Evolutionary conservation across 2,888 invertebrate species (phyloP).

Genomic region (Notodonta ziczac): DNA sequence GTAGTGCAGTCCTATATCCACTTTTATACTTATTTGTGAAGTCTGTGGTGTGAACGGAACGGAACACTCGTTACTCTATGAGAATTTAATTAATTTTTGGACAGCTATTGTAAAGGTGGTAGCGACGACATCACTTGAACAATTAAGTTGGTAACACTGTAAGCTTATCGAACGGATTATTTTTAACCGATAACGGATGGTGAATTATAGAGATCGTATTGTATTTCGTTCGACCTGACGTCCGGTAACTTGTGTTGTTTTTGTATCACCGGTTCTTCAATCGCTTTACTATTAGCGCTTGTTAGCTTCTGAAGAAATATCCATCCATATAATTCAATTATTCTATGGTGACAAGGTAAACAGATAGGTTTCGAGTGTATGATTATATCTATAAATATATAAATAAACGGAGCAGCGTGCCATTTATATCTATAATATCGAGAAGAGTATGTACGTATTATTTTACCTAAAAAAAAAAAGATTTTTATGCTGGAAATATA

Average conservation of each 20-base stretch:
- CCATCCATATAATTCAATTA: conserved; percentile 84
- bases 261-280: conserved; percentile 30
- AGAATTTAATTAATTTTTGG: too few species aligned
- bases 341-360: conserved; percentile 83
- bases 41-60: too few species aligned
- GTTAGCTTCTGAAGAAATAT: conserved; percentile 78
- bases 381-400: conserved; percentile 65
- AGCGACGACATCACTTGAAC: too few species aligned
- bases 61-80: too few species aligned
- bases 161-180: too few species aligned
- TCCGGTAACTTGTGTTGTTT: conserved; percentile 3
- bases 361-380: conserved; percentile 75
- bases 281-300: conserved; percentile 66
- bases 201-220: too few species aligned
- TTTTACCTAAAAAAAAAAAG: conserved; percentile 53
- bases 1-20: too few species aligned
- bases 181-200: too few species aligned
- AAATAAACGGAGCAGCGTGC: conserved; percentile 77
- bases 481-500: conserved; percentile 81
- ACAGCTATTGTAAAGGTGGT: too few species aligned
- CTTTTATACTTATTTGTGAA: too few species aligned
- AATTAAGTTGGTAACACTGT: too few species aligned
- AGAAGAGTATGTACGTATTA: conserved; percentile 75
- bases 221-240: neutral
- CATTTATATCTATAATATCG: conserved; percentile 78